Evolutionary conservation across 1,140 invertebrate genomes (phyloP).

Genomic region (Arion vulgaris): DNA sequence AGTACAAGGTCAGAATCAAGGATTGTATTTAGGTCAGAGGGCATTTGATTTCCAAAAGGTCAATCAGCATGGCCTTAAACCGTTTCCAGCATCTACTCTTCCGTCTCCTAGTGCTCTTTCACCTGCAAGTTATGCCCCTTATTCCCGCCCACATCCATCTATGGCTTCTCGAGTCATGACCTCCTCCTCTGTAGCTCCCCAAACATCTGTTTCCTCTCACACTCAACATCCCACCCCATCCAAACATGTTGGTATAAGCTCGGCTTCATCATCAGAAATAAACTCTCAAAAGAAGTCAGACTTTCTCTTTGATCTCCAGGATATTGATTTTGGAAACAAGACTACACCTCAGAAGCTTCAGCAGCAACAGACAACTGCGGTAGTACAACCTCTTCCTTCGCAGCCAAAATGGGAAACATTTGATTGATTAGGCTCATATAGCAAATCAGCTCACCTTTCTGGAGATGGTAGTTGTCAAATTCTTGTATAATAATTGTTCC

Average conservation of each 20-base stretch:
- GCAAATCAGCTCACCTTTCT: too few species aligned
- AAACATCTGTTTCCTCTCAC: not conserved
- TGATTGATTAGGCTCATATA: conserved; percentile 8
- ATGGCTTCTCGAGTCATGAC: not conserved
- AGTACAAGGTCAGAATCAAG: not conserved
- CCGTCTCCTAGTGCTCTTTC: not conserved
- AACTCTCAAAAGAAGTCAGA: not conserved
- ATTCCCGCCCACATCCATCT: not conserved
- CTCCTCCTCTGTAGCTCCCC: not conserved
- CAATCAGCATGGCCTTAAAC: not conserved
- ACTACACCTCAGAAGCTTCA: not conserved
- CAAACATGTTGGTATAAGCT: not conserved
- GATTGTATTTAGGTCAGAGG: not conserved
- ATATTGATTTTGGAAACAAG: conserved; percentile 14
- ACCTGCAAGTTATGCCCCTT: conserved; percentile 14
- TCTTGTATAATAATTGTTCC: too few species aligned
- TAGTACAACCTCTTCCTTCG: not conserved
- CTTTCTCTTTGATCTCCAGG: conserved; percentile 4
- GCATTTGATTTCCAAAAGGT: not conserved
- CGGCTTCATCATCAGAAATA: not conserved
- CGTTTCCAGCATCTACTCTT: not conserved
- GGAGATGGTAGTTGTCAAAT: too few species aligned
- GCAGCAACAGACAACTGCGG: not conserved
- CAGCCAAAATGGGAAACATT: conserved; percentile 25
- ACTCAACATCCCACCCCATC: not conserved